Evolutionary conservation across 2,113 vertebrate genomes (phyloP), one percentile per base, ranked within the genome.

Genomic region (Calyptommatus sinebrachiatus): DNA sequence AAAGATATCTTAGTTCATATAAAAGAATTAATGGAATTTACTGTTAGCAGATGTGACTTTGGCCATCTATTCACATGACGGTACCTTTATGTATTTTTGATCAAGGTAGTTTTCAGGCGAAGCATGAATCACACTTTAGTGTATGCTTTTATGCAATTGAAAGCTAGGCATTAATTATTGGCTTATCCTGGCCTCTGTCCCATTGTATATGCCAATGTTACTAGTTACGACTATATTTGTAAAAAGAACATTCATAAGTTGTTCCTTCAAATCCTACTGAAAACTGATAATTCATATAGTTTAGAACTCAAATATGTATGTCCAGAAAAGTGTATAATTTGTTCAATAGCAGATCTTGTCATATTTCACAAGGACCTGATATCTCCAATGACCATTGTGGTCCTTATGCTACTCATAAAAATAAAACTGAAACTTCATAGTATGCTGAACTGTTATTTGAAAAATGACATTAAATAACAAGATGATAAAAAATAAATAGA

Each of bases 391-490:
- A 41, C 7, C 65, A 22, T 14, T 4, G 24, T 78, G 29, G 77
- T 46, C 14, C 16, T 57, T 57, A 18, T 57, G 53, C 14, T 16
- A 57, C 14, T 57, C 53, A 57, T 57, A 16, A 18, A 18, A 57
- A 18, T 18, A 57, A 18, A 57, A 57, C 53, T 8, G 48, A 57
- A 18, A 57, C 12, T 57, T 57, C 53, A 57, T 57, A 57, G 18
- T 57, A 81, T 75, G 10, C 68, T 79, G 76, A 88, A 84, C 85
- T 88, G 84, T 60, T 86, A 79, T 7, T 86, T 83, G 41, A 78
- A 88, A n/a, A 89, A 84, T 82, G 31, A 86, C 83, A 80, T 88
- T 76, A 89, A 91, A 79, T 71, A 72, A 86, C 83, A 46, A 83
- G 75, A 74, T 71, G 61, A 84, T 87, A 84, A 90, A 41, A 81